These are phyloP conservation scores for Melanotaenia boesemani DNA, from an alignment of 2,797 vertebrate species.

Conservation along the genomic window DNA sequence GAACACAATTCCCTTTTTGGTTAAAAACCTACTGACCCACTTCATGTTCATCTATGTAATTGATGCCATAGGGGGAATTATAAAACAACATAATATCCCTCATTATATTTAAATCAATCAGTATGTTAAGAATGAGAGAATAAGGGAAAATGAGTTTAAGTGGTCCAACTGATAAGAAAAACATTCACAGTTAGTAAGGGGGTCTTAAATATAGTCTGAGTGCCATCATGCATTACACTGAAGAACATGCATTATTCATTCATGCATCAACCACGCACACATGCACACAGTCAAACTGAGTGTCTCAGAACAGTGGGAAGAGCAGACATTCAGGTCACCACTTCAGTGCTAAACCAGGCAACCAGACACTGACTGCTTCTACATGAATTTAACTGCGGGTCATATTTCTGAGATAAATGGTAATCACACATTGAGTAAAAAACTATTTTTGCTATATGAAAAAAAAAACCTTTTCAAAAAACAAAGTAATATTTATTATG, in stretches of 20 bases:
- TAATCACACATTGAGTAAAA: slow-evolving; percentile 26
- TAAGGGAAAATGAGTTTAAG: background rate
- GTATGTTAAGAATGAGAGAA: background rate
- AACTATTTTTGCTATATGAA: slow-evolving; percentile 34
- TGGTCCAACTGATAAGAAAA: slow-evolving; percentile 9
- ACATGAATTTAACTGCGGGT: background rate
- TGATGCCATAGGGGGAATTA: background rate
- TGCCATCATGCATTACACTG: slow-evolving; percentile 49
- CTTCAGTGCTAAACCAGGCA: slow-evolving; percentile 15
- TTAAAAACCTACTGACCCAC: slow-evolving; percentile 29
- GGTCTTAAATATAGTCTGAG: no score
- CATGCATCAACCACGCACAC: slow-evolving; percentile 31
- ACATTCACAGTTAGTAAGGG: slow-evolving; percentile 5
- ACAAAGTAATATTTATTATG: slow-evolving; percentile 10
- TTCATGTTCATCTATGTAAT: slow-evolving; percentile 22
- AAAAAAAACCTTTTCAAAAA: slow-evolving; percentile 25
- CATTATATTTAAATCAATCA: background rate
- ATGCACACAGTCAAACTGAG: slow-evolving; percentile 11
- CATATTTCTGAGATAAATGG: background rate
- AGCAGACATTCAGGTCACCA: slow-evolving; percentile 42
- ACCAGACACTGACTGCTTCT: background rate
- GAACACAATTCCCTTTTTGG: slow-evolving; percentile 22
- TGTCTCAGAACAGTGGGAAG: slow-evolving; percentile 4
- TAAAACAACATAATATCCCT: background rate
- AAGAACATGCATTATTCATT: slow-evolving; percentile 57